phyloP scores from a whole-genome alignment of 2,113 vertebrate genomes.

The cattle (Bos taurus) region DNA sequence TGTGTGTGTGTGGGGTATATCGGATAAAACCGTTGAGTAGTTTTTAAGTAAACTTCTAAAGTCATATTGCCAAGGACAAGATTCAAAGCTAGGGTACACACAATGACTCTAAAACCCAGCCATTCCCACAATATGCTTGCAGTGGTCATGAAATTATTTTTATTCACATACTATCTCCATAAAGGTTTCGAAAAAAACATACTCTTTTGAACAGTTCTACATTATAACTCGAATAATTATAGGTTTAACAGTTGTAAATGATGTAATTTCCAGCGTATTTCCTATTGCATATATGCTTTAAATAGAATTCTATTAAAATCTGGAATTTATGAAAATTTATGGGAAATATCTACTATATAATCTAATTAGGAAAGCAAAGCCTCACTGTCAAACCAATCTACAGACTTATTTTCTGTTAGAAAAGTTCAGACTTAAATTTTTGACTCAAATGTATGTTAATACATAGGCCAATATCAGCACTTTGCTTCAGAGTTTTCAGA shows the following conservation, averaged over 20 bases:
- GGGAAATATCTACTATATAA: background rate
- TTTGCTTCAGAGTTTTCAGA: background rate
- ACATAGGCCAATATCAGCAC: background rate
- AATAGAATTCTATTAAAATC: slow-evolving; percentile 11
- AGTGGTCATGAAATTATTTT: background rate
- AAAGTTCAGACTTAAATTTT: background rate
- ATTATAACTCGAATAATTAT: background rate
- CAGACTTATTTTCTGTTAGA: background rate
- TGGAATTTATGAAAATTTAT: slow-evolving; percentile 15
- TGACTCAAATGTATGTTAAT: background rate
- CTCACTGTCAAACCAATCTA: background rate
- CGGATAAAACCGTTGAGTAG: background rate
- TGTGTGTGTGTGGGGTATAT: background rate
- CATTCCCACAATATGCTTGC: background rate
- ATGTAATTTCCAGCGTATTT: background rate
- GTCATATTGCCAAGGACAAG: background rate
- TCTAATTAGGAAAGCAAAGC: slow-evolving; percentile 7
- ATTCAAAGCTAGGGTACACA: background rate
- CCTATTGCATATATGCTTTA: background rate
- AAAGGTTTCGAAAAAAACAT: background rate
- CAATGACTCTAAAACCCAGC: background rate
- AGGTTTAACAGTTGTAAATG: slow-evolving; percentile 1
- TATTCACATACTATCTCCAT: background rate
- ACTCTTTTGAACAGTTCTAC: background rate
- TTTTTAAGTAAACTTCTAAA: slow-evolving; percentile 17